phyloP scores from a whole-genome alignment of 1,140 invertebrate genomes.

The Microplitis mediator region DNA sequence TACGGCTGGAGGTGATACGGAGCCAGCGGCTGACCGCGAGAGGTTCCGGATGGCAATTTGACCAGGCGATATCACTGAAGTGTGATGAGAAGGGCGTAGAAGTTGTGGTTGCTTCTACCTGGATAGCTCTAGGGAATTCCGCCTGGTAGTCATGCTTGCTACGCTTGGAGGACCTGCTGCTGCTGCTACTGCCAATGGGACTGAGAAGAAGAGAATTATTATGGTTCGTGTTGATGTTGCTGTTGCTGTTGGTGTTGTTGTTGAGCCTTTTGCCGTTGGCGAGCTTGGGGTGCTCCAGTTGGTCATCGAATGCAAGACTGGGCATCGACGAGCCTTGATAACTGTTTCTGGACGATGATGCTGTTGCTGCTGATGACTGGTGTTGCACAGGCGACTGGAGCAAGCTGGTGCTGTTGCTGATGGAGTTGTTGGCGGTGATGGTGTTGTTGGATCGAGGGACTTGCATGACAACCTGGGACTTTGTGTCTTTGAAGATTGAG shows the following conservation, averaged over 20 bases:
- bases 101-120: conserved; percentile 54
- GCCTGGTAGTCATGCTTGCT: conserved; percentile 49
- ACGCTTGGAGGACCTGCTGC: conserved; percentile 34
- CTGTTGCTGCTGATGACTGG: too few species aligned
- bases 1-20: conserved; percentile 58
- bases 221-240: neutral
- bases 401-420: conserved; percentile 12
- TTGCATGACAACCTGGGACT: conserved; percentile 46
- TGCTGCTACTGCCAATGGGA: conserved; percentile 22
- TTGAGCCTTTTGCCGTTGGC: conserved; percentile 52
- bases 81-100: conserved; percentile 49
- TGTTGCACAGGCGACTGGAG: conserved; percentile 33
- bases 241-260: conserved; percentile 45
- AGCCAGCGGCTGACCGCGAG: conserved; percentile 58
- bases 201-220: conserved; percentile 28
- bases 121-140: conserved; percentile 49
- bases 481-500: conserved; percentile 45
- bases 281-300: conserved; percentile 33
- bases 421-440: conserved; percentile 16
- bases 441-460: conserved; percentile 40
- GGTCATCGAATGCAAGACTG: conserved; percentile 42
- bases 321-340: conserved; percentile 41
- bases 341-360: conserved; percentile 31
- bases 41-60: conserved; percentile 58
- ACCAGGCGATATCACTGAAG: conserved; percentile 58